Base-by-base conservation (phyloP, 2,797 vertebrate genomes). In the Echiichthys vipera region DNA sequence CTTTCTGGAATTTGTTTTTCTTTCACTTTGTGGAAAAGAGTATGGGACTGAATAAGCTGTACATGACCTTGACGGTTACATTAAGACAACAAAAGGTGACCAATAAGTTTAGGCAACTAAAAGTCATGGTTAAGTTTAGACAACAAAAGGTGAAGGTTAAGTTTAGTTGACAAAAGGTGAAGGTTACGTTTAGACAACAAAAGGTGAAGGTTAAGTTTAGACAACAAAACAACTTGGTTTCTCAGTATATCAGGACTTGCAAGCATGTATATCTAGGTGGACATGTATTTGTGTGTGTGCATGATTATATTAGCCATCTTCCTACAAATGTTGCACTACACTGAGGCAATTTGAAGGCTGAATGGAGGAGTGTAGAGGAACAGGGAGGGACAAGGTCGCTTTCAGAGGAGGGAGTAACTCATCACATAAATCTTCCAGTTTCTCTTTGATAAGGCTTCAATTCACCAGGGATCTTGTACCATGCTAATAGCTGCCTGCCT, bases 401-500 rank as follows among this genome's bases (percentile, higher is more conserved):
- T 91, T 91, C 81, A 90, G 30, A 45, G 82, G 84, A 89, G 89
- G 88, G 89, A 89, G 88, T 72, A 91, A 84, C 88, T 74, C 66
- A 83, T 86, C 77, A 80, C 77, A 86, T 91, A 92, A 93, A 93
- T 91, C 91, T 84, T 83, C 80, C 78, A 80, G 72, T 82, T 86
- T 87, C 77, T 88, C 90, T 91, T 91, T 91, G 87, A 87, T 89
- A 87, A 85, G 64, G 69, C 86, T 71, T 91, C 84, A 91, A 90
- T 93, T 93, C 91, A 91, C 75, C 78, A 84, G 75, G 81, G 78
- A 91, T 92, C 84, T 71, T 91, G 83, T 88, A 77, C 69, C 77
- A 64, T 45, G 62, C 76, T 77, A 79, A 71, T 66, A 69, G 54
- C 40, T 70, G 83, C 81, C 69, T 71, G 67, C 71, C 83, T 78